Base-by-base conservation (phyloP, 2,888 invertebrate genomes). In the Agonopterix subpropinquella region DNA sequence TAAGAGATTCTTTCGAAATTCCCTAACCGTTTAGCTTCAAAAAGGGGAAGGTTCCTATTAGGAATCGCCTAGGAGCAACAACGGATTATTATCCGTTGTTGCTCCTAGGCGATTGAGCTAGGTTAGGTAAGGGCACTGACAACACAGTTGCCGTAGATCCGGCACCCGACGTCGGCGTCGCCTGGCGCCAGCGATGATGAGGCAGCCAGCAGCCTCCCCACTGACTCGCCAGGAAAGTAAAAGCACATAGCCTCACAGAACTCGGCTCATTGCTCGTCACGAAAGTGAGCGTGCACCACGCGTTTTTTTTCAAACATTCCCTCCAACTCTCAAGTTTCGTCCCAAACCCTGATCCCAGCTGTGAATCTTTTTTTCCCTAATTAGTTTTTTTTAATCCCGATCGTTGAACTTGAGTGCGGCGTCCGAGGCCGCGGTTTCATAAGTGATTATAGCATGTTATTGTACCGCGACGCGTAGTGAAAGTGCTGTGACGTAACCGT, bases 401-500 rank as follows among this genome's bases (percentile, higher is more conserved):
- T 73, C 80, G 67, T 78, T 79, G 80, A 82, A 81, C 81, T 76
- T 73, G 72, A 77, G 79, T 78, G 77, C 75, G 70, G 71, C 76
- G 73, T 71, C 74, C 67, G 55, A 62, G 55, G 64, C 28, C 53
- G 42, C 42, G 67, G 28, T 77, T 80, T 77, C 77, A 74, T 82
- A 77, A 79, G 80, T 80, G 77, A 64, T 75, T 66, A 65, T 65
- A 72, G 77, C 76, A 77, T 82, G 80, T 77, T 77, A 72, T 73
- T 69, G 71, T 70, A 70, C 52, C 59, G 47, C 49, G 70, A 64
- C 51, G 70, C 64, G 67, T 66, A 83, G 86, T 86, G 87, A 87
- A 87, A 87, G 87, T 86, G 83, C 49, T 61, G 77, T 86, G 84
- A 85, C 86, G 86, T 80, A 86, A 85, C 60, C 67, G 62, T 81